Percentiles rank a stretch among this genome's conserved stretches.
Conservation (phyloP, 1,140 invertebrate genomes). For the Campoletis sonorensis region DNA sequence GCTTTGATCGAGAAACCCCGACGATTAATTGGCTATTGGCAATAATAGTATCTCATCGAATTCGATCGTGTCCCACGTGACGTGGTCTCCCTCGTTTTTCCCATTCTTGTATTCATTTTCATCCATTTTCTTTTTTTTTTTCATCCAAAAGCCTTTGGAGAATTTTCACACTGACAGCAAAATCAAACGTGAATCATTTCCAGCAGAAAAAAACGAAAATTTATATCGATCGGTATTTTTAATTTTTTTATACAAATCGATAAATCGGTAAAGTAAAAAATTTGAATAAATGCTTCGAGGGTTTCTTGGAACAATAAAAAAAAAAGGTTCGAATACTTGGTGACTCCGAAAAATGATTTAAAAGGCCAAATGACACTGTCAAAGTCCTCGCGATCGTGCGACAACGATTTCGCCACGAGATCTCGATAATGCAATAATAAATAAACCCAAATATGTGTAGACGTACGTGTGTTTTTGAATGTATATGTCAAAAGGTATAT, state of each 20-base stretch:
- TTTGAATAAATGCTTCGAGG: background rate
- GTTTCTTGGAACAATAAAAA: background rate
- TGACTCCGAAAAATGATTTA: background rate
- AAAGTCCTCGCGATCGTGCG: conserved; percentile 29
- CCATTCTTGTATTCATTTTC: background rate
- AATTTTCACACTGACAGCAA: background rate
- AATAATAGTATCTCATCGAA: conserved; percentile 40
- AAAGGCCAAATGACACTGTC: background rate
- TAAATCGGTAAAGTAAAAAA: too few species aligned
- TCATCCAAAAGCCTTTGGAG: background rate
- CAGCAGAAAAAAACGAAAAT: background rate
- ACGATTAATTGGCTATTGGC: conserved; percentile 42
- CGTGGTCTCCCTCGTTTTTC: conserved; percentile 8
- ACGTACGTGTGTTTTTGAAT: background rate
- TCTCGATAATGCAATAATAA: background rate
- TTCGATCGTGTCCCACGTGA: conserved; percentile 14
- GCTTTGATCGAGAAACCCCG: conserved; percentile 44
- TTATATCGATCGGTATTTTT: background rate
- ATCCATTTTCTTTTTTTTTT: too few species aligned
- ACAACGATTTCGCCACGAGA: conserved; percentile 20
- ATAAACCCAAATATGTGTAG: too few species aligned
- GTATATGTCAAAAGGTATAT: background rate
- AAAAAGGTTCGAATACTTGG: background rate
- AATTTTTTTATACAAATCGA: too few species aligned
- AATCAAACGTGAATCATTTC: background rate